Evolutionary conservation across 1,140 invertebrate species (phyloP).

Genomic region (Drosophila pseudoobscura): DNA sequence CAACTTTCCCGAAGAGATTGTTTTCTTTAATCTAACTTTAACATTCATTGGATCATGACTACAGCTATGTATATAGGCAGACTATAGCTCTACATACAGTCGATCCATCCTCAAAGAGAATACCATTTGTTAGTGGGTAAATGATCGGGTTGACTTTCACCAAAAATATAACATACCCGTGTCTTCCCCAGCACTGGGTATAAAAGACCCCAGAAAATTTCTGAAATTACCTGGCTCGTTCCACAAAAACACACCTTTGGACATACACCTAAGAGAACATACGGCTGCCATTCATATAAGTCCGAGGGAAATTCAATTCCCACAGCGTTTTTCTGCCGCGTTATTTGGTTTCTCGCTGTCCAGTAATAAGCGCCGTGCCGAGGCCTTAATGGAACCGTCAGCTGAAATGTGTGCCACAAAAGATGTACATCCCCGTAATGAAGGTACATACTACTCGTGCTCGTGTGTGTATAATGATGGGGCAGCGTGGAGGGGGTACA

Average conservation of each 20-base stretch:
- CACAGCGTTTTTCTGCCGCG: slow-evolving; percentile 18
- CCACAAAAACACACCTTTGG: neutral
- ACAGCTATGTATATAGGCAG: too few relatives aligned
- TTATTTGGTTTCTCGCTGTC: slow-evolving; percentile 22
- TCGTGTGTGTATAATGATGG: slow-evolving; percentile 13
- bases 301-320: slow-evolving; percentile 50
- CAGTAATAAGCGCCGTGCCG: slow-evolving; percentile 40
- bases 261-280: neutral
- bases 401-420: slow-evolving; percentile 41
- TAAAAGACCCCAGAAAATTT: slow-evolving; percentile 48
- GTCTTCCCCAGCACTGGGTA: too few relatives aligned
- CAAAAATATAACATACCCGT: slow-evolving; percentile 23
- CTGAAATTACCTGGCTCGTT: slow-evolving; percentile 69
- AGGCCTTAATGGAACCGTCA: slow-evolving; percentile 23
- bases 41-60: too few relatives aligned
- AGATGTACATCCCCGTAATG: slow-evolving; percentile 30
- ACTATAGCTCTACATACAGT: too few relatives aligned
- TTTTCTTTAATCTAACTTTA: too few relatives aligned
- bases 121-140: too few relatives aligned
- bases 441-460: too few relatives aligned
- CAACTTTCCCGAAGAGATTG: too few relatives aligned
- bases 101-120: too few relatives aligned
- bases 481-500: neutral
- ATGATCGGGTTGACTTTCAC: too few relatives aligned
- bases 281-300: slow-evolving; percentile 24